Percentiles rank a stretch among this genome's conserved stretches.
Evolutionary conservation across 2,888 invertebrate genomes (phyloP).

Genomic region (Keiferia lycopersicella): DNA sequence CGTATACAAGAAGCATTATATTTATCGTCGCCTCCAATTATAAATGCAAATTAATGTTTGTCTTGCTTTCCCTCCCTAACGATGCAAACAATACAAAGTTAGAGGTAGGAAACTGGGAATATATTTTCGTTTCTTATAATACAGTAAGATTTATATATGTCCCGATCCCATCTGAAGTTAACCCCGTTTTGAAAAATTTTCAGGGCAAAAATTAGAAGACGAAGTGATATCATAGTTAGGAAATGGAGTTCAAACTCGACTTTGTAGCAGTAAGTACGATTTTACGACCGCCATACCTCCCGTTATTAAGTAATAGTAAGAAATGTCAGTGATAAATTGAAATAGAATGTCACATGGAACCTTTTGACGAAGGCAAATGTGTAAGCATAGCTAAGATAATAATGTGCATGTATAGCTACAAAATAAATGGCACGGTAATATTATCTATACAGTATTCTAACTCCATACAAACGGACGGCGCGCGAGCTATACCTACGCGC

Average conservation of each 20-base stretch:
- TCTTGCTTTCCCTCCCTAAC: not conserved
- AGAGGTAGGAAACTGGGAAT: not conserved
- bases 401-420: not conserved
- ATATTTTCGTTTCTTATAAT: not conserved
- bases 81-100: not conserved
- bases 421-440: too few species aligned
- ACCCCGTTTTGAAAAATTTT: too few species aligned
- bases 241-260: too few species aligned
- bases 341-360: constrained; percentile 21
- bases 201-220: too few species aligned
- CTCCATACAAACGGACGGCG: too few species aligned
- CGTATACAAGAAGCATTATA: not conserved
- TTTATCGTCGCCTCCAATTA: not conserved
- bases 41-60: constrained; percentile 1
- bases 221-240: too few species aligned
- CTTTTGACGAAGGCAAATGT: constrained; percentile 11
- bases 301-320: constrained; percentile 26
- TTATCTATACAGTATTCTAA: too few species aligned
- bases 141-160: too few species aligned
- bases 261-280: too few species aligned
- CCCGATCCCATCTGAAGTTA: too few species aligned
- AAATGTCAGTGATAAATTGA: constrained; percentile 31
- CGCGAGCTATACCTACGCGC: too few species aligned
- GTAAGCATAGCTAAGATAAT: not conserved
- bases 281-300: constrained; percentile 26